These are phyloP conservation scores for Calcarius ornatus DNA, from an alignment of 2,113 vertebrate species.

Conservation along the genomic window DNA sequence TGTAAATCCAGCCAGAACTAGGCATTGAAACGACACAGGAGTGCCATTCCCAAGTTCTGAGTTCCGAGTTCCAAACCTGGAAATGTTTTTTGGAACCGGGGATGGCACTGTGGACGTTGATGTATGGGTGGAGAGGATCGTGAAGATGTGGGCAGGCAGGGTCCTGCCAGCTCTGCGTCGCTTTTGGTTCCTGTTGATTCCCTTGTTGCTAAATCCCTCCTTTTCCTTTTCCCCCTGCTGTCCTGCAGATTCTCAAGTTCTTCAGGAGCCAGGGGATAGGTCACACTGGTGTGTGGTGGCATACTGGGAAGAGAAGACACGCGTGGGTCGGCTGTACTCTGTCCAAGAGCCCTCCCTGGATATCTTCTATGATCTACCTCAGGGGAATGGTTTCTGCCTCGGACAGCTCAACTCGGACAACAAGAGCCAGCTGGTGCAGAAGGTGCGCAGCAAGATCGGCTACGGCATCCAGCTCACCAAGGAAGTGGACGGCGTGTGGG, in stretches of 20 bases:
- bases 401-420: slow-evolving; percentile 97
- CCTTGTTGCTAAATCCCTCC: neutral
- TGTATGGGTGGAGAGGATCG: accelerated
- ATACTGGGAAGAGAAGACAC: slow-evolving; percentile 98
- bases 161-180: accelerated
- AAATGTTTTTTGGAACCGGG: accelerated
- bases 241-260: slow-evolving; percentile 88
- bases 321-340: slow-evolving; percentile 95
- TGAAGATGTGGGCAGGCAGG: accelerated
- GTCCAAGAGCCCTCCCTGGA: slow-evolving; percentile 98
- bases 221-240: accelerated
- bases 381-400: slow-evolving; percentile 98
- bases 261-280: slow-evolving; percentile 89
- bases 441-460: slow-evolving; percentile 95
- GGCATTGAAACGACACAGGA: neutral
- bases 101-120: no score
- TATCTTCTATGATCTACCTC: slow-evolving; percentile 99
- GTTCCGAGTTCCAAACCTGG: neutral
- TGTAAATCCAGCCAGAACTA: neutral
- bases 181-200: accelerated
- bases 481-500: slow-evolving; percentile 95
- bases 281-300: slow-evolving; percentile 99
- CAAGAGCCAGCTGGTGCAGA: slow-evolving; percentile 96
- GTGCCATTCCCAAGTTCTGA: no score
- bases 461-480: slow-evolving; percentile 96